phyloP scores from a whole-genome alignment of 2,797 vertebrate species.

The Chelonia mydas region DNA sequence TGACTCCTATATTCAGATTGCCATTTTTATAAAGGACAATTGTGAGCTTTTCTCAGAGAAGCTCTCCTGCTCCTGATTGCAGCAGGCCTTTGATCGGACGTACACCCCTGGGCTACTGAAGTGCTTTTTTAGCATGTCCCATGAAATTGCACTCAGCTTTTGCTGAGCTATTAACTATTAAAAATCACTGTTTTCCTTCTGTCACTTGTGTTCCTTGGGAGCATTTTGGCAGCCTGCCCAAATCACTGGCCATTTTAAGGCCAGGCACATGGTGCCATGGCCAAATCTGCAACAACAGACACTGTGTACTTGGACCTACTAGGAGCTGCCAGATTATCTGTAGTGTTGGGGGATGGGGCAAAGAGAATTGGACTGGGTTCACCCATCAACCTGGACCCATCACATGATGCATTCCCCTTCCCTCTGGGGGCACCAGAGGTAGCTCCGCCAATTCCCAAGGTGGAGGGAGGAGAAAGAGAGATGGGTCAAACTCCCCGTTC shows the following conservation, averaged over 20 bases:
- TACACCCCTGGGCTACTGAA: background rate
- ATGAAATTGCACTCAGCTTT: background rate
- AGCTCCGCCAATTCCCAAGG: background rate
- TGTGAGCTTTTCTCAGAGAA: background rate
- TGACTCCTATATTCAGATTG: background rate
- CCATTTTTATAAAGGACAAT: background rate
- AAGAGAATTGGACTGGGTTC: background rate
- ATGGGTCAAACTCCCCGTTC: background rate
- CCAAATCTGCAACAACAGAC: background rate
- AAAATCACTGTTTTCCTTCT: background rate
- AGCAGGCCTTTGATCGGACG: background rate
- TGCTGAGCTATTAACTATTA: background rate
- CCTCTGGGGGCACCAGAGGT: background rate
- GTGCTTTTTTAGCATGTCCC: background rate
- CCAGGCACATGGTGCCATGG: background rate
- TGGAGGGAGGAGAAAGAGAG: background rate
- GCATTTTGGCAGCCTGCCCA: background rate
- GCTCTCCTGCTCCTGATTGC: background rate
- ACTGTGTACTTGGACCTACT: rapidly evolving
- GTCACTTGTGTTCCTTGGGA: rapidly evolving
- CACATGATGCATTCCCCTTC: background rate
- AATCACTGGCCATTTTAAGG: background rate
- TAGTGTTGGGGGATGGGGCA: background rate
- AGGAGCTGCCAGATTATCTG: background rate
- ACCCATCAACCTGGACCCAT: background rate